A percentile compares a stretch with the other conserved stretches of the same genome.
Conservation (phyloP, 2,797 vertebrate species). For the Sciurus vulgaris region DNA sequence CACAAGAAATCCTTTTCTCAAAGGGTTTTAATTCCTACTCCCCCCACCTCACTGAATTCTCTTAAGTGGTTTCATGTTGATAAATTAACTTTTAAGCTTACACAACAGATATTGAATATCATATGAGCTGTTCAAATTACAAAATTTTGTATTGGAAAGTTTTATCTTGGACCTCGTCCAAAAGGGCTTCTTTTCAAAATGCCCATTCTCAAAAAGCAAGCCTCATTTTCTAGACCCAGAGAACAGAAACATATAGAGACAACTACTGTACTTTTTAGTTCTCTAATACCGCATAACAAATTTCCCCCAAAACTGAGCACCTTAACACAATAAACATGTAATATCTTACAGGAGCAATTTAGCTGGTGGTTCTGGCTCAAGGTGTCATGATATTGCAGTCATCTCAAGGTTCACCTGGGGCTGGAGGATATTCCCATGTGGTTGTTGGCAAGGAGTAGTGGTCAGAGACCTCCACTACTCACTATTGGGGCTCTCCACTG, state of each 20-base stretch:
- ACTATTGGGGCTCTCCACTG: background rate
- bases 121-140: background rate
- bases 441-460: background rate
- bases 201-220: background rate
- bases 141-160: conserved; percentile 1
- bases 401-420: background rate
- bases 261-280: background rate
- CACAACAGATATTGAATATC: background rate
- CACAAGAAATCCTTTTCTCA: background rate
- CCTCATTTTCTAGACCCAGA: background rate
- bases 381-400: background rate
- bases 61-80: background rate
- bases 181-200: background rate
- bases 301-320: background rate
- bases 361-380: background rate
- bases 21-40: background rate
- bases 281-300: background rate
- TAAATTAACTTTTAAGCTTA: background rate
- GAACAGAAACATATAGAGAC: background rate
- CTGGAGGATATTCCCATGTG: background rate
- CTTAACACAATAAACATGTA: background rate
- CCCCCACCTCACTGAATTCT: background rate
- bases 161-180: background rate
- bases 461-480: background rate
- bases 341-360: background rate